phyloP scores from a whole-genome alignment of 1,140 invertebrate species.

The Drosophila quadrilineata region DNA sequence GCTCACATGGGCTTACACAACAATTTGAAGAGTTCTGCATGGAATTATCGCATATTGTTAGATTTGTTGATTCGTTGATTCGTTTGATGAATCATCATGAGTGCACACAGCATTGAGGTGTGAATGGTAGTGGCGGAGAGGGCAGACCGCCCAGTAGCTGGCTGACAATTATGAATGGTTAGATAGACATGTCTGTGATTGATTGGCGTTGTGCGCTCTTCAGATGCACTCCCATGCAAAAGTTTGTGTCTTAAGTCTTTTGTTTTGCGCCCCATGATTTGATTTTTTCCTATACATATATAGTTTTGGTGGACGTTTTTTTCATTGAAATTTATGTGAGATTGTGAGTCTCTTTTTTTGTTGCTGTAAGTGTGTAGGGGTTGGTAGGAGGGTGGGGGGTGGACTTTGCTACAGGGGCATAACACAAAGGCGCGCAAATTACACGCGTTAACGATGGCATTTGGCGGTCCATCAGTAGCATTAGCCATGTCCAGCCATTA shows the following conservation, averaged over 20 bases:
- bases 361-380: too few relatives aligned
- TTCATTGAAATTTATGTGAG: too few relatives aligned
- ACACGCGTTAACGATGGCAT: constrained; percentile 51
- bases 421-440: constrained; percentile 42
- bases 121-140: too few relatives aligned
- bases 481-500: constrained; percentile 43
- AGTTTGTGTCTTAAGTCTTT: constrained; percentile 66
- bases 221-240: neutral
- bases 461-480: constrained; percentile 48
- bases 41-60: too few relatives aligned
- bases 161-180: constrained; percentile 4
- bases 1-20: too few relatives aligned
- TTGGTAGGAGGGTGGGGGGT: too few relatives aligned
- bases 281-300: too few relatives aligned
- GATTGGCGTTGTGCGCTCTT: constrained; percentile 28
- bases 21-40: too few relatives aligned
- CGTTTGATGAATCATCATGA: neutral
- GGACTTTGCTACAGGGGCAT: constrained; percentile 17
- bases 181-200: constrained; percentile 14
- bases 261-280: constrained; percentile 38
- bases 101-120: neutral
- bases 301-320: too few relatives aligned
- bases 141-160: constrained; percentile 20
- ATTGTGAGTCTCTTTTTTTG: neutral
- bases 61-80: too few relatives aligned